Percentiles rank a stretch among this genome's conserved stretches.
These are phyloP conservation scores for Dolichomitus sp. DNA, from an alignment of 2,888 invertebrate species.

Conservation along the genomic window DNA sequence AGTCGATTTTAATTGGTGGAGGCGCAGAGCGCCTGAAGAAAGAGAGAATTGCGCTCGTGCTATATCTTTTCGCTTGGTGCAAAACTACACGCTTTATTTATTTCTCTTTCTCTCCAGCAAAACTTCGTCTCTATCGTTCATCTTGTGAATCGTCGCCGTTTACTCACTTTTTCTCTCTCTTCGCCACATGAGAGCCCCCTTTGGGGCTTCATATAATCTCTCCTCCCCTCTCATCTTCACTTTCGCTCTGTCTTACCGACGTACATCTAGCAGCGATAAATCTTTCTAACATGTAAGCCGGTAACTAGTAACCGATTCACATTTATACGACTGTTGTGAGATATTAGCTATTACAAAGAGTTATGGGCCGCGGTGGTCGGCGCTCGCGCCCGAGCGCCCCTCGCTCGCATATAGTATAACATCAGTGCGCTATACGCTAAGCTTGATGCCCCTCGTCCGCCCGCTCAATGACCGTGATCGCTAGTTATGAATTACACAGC, in stretches of 20 bases:
- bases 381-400: slow-evolving; percentile 20
- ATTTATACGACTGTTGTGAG: slow-evolving; percentile 83
- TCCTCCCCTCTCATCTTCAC: slow-evolving; percentile 35
- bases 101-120: slow-evolving; percentile 49
- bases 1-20: slow-evolving; percentile 83
- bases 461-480: slow-evolving; percentile 71
- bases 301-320: slow-evolving; percentile 84
- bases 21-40: slow-evolving; percentile 73
- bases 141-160: slow-evolving; percentile 39
- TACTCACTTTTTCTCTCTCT: slow-evolving; percentile 34
- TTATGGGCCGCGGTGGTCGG: slow-evolving; percentile 74
- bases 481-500: slow-evolving; percentile 74
- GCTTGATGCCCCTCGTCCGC: slow-evolving; percentile 27
- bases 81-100: slow-evolving; percentile 65
- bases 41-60: slow-evolving; percentile 63
- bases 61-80: slow-evolving; percentile 60
- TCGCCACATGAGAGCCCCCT: slow-evolving; percentile 7
- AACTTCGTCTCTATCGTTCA: slow-evolving; percentile 21
- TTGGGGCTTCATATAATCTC: slow-evolving; percentile 7
- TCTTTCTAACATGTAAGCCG: slow-evolving; percentile 82
- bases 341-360: slow-evolving; percentile 84
- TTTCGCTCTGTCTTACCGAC: slow-evolving; percentile 43
- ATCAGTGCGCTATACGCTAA: slow-evolving; percentile 3
- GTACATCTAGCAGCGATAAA: slow-evolving; percentile 77
- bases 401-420: slow-evolving; percentile 12